Base-by-base conservation (phyloP, 2,113 vertebrate genomes). In the Indicator maculatus region DNA sequence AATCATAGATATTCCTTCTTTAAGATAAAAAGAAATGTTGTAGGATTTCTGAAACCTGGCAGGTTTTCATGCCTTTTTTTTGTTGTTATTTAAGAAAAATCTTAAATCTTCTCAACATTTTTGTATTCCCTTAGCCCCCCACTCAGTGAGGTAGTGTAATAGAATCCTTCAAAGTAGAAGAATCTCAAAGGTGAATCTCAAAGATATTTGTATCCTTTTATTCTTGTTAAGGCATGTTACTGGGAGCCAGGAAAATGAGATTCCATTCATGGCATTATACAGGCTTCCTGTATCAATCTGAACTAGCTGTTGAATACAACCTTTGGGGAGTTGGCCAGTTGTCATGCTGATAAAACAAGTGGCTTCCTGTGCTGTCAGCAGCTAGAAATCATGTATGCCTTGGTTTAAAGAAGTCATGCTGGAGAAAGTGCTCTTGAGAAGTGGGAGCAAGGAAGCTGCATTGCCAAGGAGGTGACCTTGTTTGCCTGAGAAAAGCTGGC, bases 191-290 rank as follows among this genome's bases (percentile, higher is more conserved):
- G 81, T 88, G 80, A 88, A 55, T 67, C 90, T 28, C 53, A 63
- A 71, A 45, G 45, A 45, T 45, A 45, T 45, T 45, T 45, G 45
- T 45, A 45, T 45, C 45, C 45, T 45, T 45, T 45, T 45, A 8
- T 91, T 91, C 90, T 65, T 83, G 36, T 83, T 53, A 69, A 81
- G 88, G 73, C 90, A 73, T 91, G 73, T 6, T 28, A 81, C 60
- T 65, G 58, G 55, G 73, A 96, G 82, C 82, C 88, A 89, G 78
- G 70, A 91, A 94, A 89, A 93, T 30, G 18, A 53, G 78, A 84
- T 93, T 94, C 78, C 82, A 74, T 89, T 84, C 74, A 21, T 84
- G 88, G 74, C 86, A 87, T 59, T 38, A 36, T 65, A 45, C 45
- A 45, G 45, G 19, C 19, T 45, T 45, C 17, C 45, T 19, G 18